These are phyloP conservation scores for Pandemis heparana DNA, from an alignment of 2,888 invertebrate genomes.

Conservation along the genomic window DNA sequence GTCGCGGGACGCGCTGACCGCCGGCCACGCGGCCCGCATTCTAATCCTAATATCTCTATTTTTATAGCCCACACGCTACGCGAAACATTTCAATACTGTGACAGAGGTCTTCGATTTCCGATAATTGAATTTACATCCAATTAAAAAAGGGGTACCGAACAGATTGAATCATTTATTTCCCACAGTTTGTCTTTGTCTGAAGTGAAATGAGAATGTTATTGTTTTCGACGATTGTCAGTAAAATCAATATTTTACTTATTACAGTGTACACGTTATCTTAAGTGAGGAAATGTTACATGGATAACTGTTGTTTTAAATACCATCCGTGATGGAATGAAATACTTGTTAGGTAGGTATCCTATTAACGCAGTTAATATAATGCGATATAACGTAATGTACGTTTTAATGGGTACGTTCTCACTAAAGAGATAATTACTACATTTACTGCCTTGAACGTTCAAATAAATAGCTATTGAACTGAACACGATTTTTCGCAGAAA, in stretches of 20 bases:
- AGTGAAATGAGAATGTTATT: neutral
- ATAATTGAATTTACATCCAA: constrained; percentile 12
- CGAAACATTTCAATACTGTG: constrained; percentile 21
- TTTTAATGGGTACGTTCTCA: no score
- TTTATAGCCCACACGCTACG: constrained; percentile 31
- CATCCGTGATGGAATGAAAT: no score
- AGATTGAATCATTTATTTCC: constrained; percentile 3
- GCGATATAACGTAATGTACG: no score
- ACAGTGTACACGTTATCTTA: no score
- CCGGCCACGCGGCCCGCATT: constrained; percentile 18
- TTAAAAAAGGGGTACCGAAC: constrained; percentile 11
- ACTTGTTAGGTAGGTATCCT: neutral
- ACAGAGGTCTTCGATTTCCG: constrained; percentile 19
- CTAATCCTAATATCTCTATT: constrained; percentile 16
- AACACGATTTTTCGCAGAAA: neutral
- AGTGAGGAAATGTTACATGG: neutral
- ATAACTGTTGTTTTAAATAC: neutral
- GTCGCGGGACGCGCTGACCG: neutral
- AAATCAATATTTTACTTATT: neutral
- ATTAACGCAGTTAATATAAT: neutral
- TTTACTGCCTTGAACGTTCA: neutral
- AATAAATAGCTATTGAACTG: neutral
- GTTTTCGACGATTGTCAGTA: neutral
- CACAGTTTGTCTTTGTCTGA: neutral
- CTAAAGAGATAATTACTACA: no score